Base-by-base conservation (phyloP, 2,113 vertebrate genomes). In the Bagarius yarrelli region DNA sequence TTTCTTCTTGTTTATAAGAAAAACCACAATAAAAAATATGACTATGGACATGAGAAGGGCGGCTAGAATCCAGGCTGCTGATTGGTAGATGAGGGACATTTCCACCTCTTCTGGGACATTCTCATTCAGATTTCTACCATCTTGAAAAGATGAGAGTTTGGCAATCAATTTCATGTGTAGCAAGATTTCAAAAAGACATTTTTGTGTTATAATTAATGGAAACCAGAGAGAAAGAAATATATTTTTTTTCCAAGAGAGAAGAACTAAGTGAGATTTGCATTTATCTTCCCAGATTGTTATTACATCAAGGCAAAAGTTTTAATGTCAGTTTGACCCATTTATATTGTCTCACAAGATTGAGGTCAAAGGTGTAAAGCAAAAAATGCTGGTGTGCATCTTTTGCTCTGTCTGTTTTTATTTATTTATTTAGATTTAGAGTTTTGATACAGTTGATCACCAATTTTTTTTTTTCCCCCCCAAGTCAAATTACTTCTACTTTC, bases 11-110 rank as follows among this genome's bases (percentile, higher is more conserved):
- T 94, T 94, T 79, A 94, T 76, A 53, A 94, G 87, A 25, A 94
- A 67, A 0, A 89, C 92, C 60, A 92, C 90, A 0, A 91, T 80
- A 57, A 94, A 86, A 86, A 94, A 93, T 79, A 94, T 88, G 76
- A 94, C 87, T 36, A 94, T 91, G 74, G 90, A 91, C 53, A 94
- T 82, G 21, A 94, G 91, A 74, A 94, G 89, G 15, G 91, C 93
- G 2, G 93, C 92, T 77, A 94, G 87, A 79, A 94, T 93, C 94
- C 94, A 94, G 81, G 92, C 94, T 0, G 92, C 93, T 14, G 93
- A 94, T 73, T 94, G 94, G 90, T 94, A 94, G 86, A 94, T 91
- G 77, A 93, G 75, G 23, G 91, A 88, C 90, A 92, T 91, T 85
- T 93, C 91, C 0, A 88, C 89, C 47, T 93, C 90, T 60, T 81